Conservation (phyloP, 2,797 vertebrate species). For the Syndactyla subalaris region DNA sequence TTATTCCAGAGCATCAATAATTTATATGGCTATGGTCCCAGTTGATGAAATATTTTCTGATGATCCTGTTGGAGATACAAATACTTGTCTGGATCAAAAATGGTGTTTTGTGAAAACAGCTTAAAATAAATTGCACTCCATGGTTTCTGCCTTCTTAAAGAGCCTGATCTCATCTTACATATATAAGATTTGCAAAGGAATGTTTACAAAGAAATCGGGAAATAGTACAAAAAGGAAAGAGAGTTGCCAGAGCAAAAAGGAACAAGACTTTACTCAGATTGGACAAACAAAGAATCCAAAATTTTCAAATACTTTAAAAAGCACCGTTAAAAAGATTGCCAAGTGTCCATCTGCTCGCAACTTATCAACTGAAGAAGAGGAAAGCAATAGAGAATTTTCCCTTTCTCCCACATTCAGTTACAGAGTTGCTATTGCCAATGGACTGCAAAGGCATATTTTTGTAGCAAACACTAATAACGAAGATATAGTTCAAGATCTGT, state of each 20-base stretch:
- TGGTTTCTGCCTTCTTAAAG: constrained; percentile 95
- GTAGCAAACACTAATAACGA: constrained; percentile 86
- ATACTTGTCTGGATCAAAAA: constrained; percentile 11
- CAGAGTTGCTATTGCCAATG: constrained; percentile 96
- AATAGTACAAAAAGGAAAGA: constrained; percentile 95
- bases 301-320: constrained; percentile 92
- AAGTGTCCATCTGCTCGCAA: constrained; percentile 93
- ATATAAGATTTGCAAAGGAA: constrained; percentile 99
- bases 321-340: constrained; percentile 92
- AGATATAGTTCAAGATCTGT: constrained; percentile 84
- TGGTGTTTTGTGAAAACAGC: constrained; percentile 61
- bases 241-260: constrained; percentile 86
- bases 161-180: constrained; percentile 89
- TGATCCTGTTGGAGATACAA: constrained; percentile 55
- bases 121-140: constrained; percentile 83
- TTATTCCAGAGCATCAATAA: neutral
- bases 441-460: constrained; percentile 85
- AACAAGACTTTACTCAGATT: constrained; percentile 84
- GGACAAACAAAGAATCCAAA: constrained; percentile 85
- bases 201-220: constrained; percentile 99
- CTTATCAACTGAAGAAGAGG: constrained; percentile 88
- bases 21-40: neutral
- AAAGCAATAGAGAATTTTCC: constrained; percentile 88
- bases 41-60: constrained; percentile 1
- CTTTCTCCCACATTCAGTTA: constrained; percentile 98